Evolutionary conservation across 1,140 invertebrate species (phyloP).

Genomic region (Zaprionus tsacasi): DNA sequence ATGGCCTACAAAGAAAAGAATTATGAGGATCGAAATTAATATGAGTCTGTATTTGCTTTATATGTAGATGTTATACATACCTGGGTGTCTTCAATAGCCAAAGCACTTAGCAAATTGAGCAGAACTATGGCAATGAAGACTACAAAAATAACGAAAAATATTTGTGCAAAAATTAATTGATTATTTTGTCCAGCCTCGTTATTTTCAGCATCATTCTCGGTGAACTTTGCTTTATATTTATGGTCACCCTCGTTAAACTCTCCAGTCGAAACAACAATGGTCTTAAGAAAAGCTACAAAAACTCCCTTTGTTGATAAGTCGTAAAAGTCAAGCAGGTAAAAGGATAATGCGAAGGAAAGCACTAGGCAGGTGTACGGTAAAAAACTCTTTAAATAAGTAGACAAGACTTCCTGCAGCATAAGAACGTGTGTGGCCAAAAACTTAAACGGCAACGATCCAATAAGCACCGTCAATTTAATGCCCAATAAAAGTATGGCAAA

Average conservation of each 20-base stretch:
- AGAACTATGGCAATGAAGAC: conserved; percentile 91
- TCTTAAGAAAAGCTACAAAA: conserved; percentile 89
- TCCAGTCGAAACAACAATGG: conserved; percentile 92
- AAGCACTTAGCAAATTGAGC: conserved; percentile 90
- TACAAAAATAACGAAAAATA: conserved; percentile 90
- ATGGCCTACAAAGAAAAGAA: conserved; percentile 85
- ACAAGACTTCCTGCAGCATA: conserved; percentile 90
- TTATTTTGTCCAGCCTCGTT: conserved; percentile 87
- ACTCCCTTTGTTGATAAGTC: conserved; percentile 86
- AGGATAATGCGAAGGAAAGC: conserved; percentile 90
- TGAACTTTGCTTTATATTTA: conserved; percentile 85
- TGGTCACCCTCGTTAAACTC: conserved; percentile 90
- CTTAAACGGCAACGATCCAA: conserved; percentile 88
- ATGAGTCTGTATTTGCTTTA: background rate
- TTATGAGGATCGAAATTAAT: background rate
- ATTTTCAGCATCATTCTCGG: conserved; percentile 34
- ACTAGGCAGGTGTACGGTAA: conserved; percentile 90
- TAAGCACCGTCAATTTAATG: conserved; percentile 88
- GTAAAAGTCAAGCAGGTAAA: conserved; percentile 87
- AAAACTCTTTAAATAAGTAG: conserved; percentile 90
- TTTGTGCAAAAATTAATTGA: conserved; percentile 84
- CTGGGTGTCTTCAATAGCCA: conserved; percentile 91
- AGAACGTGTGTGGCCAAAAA: conserved; percentile 89
- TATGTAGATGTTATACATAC: conserved; percentile 13
- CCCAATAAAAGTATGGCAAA: conserved; percentile 90